Percentiles rank a stretch among this genome's conserved stretches.
These are phyloP conservation scores for Avahi laniger DNA, from an alignment of 2,797 vertebrate species.

Conservation along the genomic window DNA sequence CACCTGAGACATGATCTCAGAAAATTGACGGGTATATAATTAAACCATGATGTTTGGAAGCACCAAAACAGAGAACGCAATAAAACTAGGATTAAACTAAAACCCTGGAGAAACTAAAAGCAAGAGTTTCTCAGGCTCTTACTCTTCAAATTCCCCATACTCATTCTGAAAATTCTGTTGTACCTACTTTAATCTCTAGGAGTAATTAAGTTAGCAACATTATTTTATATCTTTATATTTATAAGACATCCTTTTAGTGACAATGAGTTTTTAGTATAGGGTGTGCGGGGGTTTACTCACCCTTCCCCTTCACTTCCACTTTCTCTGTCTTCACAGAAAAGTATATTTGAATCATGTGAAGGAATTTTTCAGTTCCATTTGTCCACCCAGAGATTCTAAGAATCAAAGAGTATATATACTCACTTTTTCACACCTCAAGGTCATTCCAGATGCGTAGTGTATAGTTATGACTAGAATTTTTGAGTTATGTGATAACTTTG, in stretches of 20 bases:
- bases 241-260: background rate
- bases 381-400: background rate
- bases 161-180: background rate
- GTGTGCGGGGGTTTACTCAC: fast-evolving
- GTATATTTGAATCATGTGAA: background rate
- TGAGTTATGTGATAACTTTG: background rate
- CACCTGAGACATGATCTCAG: constrained; percentile 40
- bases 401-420: background rate
- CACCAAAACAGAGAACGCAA: background rate
- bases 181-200: background rate
- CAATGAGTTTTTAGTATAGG: background rate
- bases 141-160: background rate
- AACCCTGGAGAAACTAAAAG: background rate
- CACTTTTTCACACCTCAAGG: background rate
- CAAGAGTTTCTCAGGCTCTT: background rate
- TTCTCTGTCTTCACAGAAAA: background rate
- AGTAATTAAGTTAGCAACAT: background rate
- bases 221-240: constrained; percentile 24
- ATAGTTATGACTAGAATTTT: background rate
- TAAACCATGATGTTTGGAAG: constrained; percentile 29
- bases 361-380: background rate
- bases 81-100: constrained; percentile 41
- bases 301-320: background rate
- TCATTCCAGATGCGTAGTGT: background rate
- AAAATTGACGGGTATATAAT: background rate